Conservation (phyloP, 2,888 invertebrate genomes). For the Callyntrura guangdongensis region DNA sequence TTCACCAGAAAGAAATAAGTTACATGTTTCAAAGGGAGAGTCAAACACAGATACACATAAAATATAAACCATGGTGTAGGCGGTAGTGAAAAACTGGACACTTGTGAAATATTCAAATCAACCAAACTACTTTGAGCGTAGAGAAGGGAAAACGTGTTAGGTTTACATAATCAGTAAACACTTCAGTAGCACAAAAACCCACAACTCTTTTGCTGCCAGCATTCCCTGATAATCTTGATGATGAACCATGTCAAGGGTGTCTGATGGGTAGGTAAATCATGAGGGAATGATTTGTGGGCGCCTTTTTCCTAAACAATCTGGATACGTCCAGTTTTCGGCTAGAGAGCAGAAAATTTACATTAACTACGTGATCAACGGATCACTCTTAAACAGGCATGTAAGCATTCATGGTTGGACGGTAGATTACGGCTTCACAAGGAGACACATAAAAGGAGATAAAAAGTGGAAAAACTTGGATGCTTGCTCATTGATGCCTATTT, state of each 20-base stretch:
- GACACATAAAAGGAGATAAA: too few species aligned
- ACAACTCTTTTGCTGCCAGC: too few species aligned
- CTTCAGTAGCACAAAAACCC: not conserved
- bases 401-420: not conserved
- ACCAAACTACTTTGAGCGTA: not conserved
- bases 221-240: slow-evolving; percentile 24
- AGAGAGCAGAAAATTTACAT: slow-evolving; percentile 25
- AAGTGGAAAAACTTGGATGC: not conserved
- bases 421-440: not conserved
- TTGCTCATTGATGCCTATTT: too few species aligned
- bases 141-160: not conserved
- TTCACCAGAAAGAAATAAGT: not conserved
- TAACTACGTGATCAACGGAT: slow-evolving; percentile 34
- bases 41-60: not conserved
- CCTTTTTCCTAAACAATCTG: not conserved
- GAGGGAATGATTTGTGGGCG: slow-evolving; percentile 34
- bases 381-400: not conserved
- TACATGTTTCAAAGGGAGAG: too few species aligned
- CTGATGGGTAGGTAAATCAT: slow-evolving; percentile 45
- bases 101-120: slow-evolving; percentile 41
- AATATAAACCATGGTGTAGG: not conserved
- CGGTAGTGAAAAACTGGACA: not conserved
- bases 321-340: not conserved
- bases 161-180: not conserved
- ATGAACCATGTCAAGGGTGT: slow-evolving; percentile 42